Conservation (phyloP, 2,888 invertebrate genomes). For the Drosophila affinis region DNA sequence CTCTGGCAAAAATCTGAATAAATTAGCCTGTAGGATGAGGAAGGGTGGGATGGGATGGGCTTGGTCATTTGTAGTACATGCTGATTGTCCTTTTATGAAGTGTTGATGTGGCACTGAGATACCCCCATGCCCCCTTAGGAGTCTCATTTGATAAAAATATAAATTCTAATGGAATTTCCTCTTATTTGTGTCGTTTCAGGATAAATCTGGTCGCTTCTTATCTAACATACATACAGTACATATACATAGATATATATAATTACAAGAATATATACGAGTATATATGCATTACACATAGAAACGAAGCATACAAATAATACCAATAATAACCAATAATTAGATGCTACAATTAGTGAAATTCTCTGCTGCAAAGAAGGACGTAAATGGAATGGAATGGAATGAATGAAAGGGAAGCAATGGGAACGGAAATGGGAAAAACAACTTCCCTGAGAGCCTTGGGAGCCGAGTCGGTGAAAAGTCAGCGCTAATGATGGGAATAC, state of each 20-base stretch:
- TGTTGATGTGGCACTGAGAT: slow-evolving; percentile 52
- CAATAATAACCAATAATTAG: slow-evolving; percentile 72
- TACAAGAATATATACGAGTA: slow-evolving; percentile 42
- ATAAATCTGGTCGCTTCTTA: slow-evolving; percentile 81
- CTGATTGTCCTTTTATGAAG: slow-evolving; percentile 71
- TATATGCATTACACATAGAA: slow-evolving; percentile 49
- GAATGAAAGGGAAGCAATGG: neutral
- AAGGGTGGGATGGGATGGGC: slow-evolving; percentile 16
- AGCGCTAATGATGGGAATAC: slow-evolving; percentile 16
- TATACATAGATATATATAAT: slow-evolving; percentile 40
- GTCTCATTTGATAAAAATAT: neutral
- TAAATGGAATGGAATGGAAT: neutral
- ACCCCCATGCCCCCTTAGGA: neutral
- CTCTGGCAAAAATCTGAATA: slow-evolving; percentile 53
- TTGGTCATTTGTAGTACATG: slow-evolving; percentile 32
- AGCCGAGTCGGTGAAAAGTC: slow-evolving; percentile 7
- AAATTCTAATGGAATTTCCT: slow-evolving; percentile 4
- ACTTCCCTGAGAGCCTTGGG: slow-evolving; percentile 2
- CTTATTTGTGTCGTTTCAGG: slow-evolving; percentile 60
- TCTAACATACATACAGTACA: slow-evolving; percentile 67
- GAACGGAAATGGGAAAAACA: slow-evolving; percentile 26
- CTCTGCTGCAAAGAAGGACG: slow-evolving; percentile 37
- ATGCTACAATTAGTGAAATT: slow-evolving; percentile 73
- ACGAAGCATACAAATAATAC: slow-evolving; percentile 52
- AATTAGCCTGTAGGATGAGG: slow-evolving; percentile 55